phyloP scores from a whole-genome alignment of 1,140 invertebrate genomes.

The Prorops nasuta region DNA sequence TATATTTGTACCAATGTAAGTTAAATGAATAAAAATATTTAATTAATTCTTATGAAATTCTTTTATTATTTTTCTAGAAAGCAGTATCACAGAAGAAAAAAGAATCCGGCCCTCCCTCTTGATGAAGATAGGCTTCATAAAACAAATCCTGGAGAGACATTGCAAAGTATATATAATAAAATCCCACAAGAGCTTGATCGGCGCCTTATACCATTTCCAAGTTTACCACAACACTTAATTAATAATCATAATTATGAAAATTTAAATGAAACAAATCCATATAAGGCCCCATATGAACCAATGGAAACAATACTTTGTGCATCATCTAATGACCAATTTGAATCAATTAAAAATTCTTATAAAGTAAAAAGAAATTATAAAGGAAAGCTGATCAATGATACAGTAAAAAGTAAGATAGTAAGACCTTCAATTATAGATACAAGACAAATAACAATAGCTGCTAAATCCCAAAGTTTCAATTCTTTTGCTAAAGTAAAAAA shows the following conservation, averaged over 20 bases:
- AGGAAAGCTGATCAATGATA: constrained; percentile 24
- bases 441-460: constrained; percentile 24
- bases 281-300: constrained; percentile 28
- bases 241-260: not conserved
- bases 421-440: constrained; percentile 41
- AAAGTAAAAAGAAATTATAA: constrained; percentile 42
- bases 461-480: constrained; percentile 18
- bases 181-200: constrained; percentile 34
- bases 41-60: not conserved
- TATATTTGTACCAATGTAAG: constrained; percentile 37
- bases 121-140: constrained; percentile 30
- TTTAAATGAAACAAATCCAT: constrained; percentile 1
- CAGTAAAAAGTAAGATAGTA: constrained; percentile 28
- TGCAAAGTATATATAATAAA: constrained; percentile 32
- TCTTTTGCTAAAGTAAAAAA: constrained; percentile 41
- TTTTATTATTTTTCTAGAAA: constrained; percentile 23
- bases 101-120: constrained; percentile 33
- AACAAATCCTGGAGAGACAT: constrained; percentile 34
- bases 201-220: constrained; percentile 28
- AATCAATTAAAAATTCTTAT: constrained; percentile 1
- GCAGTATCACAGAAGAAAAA: constrained; percentile 40
- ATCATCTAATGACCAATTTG: constrained; percentile 1
- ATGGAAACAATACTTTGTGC: constrained; percentile 23
- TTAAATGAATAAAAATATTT: constrained; percentile 2
- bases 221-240: constrained; percentile 22